These are phyloP conservation scores for Acanthosepion lycidas DNA, from an alignment of 2,888 invertebrate genomes.

Conservation along the genomic window DNA sequence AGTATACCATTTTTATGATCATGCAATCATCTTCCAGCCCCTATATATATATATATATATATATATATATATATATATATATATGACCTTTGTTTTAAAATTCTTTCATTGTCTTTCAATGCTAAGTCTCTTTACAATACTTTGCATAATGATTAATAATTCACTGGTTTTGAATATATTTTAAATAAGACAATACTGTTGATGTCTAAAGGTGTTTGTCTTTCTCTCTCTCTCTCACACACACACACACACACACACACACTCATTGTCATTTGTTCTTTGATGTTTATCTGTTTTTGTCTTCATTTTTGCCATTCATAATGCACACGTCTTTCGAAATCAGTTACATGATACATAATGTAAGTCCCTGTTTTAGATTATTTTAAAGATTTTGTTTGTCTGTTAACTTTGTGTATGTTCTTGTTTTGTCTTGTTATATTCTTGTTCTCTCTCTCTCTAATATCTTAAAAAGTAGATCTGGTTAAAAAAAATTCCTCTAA, in stretches of 20 bases:
- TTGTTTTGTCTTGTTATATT: not conserved
- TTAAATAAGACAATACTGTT: not conserved
- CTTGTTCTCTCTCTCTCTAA: not conserved
- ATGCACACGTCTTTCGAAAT: not conserved
- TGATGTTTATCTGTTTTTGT: too few relatives aligned
- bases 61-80: conserved; percentile 40
- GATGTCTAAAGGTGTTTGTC: not conserved
- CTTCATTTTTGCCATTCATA: not conserved
- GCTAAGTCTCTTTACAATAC: not conserved
- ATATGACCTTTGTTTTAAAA: not conserved
- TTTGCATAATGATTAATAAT: not conserved
- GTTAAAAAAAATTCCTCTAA: not conserved
- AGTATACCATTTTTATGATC: not conserved
- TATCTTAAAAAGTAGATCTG: not conserved
- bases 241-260: too few relatives aligned
- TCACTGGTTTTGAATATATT: not conserved
- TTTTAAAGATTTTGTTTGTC: not conserved
- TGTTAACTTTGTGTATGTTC: not conserved
- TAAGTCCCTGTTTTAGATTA: conserved; percentile 35
- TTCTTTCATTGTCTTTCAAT: not conserved
- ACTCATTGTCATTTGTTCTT: too few relatives aligned
- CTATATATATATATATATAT: not conserved
- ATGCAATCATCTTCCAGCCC: not conserved
- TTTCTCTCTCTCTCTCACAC: not conserved
- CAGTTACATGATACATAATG: not conserved